Evolutionary conservation across 2,888 invertebrate genomes (phyloP).

Genomic region (Norana najaformis): DNA sequence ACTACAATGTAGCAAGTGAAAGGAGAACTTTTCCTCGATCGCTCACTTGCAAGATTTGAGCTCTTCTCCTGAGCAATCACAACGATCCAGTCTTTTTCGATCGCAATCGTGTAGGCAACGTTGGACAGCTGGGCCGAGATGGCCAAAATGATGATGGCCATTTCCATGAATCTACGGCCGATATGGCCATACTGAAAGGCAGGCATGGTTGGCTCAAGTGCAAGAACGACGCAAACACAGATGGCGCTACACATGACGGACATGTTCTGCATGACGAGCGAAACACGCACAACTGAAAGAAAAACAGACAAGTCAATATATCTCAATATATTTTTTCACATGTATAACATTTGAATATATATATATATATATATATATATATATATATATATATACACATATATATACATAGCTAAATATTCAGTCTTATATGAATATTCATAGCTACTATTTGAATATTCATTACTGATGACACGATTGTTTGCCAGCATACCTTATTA

Average conservation of each 20-base stretch:
- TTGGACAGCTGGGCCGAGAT: constrained; percentile 50
- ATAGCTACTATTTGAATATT: no score
- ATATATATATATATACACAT: no score
- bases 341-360: no score
- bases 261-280: constrained; percentile 63
- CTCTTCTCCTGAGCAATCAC: constrained; percentile 56
- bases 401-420: no score
- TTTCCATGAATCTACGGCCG: constrained; percentile 24
- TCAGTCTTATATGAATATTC: no score
- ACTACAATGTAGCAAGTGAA: no score
- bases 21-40: no score
- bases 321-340: not conserved
- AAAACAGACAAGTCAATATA: not conserved
- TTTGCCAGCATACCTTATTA: no score
- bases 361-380: no score
- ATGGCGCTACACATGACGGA: constrained; percentile 62
- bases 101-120: constrained; percentile 58
- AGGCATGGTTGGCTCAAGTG: constrained; percentile 34
- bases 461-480: no score
- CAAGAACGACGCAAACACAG: constrained; percentile 57
- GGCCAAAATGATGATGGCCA: constrained; percentile 39
- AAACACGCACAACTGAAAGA: constrained; percentile 61
- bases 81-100: constrained; percentile 65
- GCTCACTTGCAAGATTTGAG: constrained; percentile 59
- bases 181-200: constrained; percentile 28